phyloP scores from a whole-genome alignment of 2,113 vertebrate species.

The Podarcis raffonei region DNA sequence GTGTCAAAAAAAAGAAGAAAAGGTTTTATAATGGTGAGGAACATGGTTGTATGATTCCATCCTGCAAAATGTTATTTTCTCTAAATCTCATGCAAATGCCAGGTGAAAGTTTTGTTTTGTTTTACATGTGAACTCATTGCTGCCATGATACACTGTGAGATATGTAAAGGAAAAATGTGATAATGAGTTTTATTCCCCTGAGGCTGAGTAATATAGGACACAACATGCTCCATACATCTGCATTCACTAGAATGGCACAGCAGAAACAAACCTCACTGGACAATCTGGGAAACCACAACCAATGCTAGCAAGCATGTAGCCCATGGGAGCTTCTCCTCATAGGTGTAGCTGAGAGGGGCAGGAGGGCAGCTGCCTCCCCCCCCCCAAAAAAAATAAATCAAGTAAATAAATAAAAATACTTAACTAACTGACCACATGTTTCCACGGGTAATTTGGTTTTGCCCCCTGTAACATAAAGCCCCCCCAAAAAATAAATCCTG shows the following conservation, averaged over 20 bases:
- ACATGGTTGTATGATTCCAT: neutral
- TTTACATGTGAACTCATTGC: neutral
- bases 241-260: constrained; percentile 36
- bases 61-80: neutral
- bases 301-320: constrained; percentile 54
- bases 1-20: neutral
- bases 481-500: too few relatives aligned
- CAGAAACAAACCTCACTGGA: constrained; percentile 57
- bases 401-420: too few relatives aligned
- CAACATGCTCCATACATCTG: constrained; percentile 49
- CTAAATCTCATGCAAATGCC: constrained; percentile 18
- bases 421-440: too few relatives aligned
- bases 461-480: too few relatives aligned
- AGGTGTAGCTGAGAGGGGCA: too few relatives aligned
- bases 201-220: constrained; percentile 53
- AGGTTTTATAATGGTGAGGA: neutral
- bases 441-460: too few relatives aligned
- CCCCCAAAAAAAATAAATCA: too few relatives aligned
- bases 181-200: constrained; percentile 34
- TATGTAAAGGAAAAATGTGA: constrained; percentile 11
- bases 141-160: neutral
- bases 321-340: neutral
- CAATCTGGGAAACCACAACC: constrained; percentile 59
- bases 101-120: constrained; percentile 11
- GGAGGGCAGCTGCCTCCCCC: too few relatives aligned